Evolutionary conservation across 2,797 vertebrate genomes (phyloP).

Genomic region (Rhabdophis nuchalis): DNA sequence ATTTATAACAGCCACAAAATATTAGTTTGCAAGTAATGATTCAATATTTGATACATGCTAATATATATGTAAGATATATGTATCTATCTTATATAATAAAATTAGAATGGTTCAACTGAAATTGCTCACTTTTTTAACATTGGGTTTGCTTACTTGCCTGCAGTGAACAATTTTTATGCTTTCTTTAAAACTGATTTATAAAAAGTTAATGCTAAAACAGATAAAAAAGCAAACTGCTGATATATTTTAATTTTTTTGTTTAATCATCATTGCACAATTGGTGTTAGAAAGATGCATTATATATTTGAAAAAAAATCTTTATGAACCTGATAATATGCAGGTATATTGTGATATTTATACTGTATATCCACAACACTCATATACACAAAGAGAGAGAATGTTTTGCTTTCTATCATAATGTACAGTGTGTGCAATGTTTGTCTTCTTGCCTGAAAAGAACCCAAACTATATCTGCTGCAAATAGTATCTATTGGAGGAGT

Average conservation of each 20-base stretch:
- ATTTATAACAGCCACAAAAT: conserved; percentile 13
- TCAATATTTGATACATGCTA: neutral
- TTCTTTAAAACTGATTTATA: neutral
- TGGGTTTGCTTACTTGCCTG: neutral
- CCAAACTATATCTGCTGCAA: neutral
- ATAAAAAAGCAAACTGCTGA: neutral
- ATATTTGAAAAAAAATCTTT: neutral
- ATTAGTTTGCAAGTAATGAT: neutral
- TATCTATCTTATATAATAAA: neutral
- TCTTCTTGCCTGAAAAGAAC: neutral
- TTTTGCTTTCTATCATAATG: neutral
- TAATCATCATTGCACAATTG: neutral
- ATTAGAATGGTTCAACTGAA: neutral
- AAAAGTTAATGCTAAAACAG: neutral
- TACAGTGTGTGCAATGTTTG: neutral
- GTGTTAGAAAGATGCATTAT: neutral
- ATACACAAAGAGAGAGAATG: neutral
- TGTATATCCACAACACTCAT: neutral
- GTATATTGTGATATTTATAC: neutral
- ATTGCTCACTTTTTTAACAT: neutral
- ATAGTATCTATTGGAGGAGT: neutral
- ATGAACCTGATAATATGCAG: neutral
- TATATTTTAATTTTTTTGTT: neutral
- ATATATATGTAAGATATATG: neutral
- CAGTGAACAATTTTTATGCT: neutral